Conservation (phyloP, 2,797 vertebrate genomes). For the Scomberomorus guttatus region DNA sequence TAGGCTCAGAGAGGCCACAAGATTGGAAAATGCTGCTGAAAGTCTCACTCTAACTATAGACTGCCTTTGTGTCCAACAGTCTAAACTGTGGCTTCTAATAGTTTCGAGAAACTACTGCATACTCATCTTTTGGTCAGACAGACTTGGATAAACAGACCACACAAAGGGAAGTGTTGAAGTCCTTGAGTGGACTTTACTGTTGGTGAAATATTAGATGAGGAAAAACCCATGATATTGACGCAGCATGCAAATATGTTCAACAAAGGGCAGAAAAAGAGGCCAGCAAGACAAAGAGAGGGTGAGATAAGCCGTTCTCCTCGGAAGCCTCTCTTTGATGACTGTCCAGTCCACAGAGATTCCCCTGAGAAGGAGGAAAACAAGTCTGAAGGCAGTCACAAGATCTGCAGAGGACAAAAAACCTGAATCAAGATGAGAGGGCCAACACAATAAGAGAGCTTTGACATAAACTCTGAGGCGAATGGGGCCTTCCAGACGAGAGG, state of each 20-base stretch:
- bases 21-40: constrained; percentile 53
- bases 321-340: constrained; percentile 67
- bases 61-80: constrained; percentile 51
- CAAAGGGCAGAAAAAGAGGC: constrained; percentile 45
- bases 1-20: constrained; percentile 47
- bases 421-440: constrained; percentile 77
- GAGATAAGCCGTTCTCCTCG: constrained; percentile 52
- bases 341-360: constrained; percentile 62
- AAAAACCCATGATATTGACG: constrained; percentile 30
- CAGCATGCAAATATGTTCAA: constrained; percentile 38
- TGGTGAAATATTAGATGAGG: constrained; percentile 24
- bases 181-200: constrained; percentile 16
- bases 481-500: constrained; percentile 85
- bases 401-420: constrained; percentile 61
- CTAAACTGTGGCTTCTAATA: constrained; percentile 49
- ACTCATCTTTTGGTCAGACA: constrained; percentile 28
- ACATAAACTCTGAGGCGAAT: constrained; percentile 80
- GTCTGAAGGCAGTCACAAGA: constrained; percentile 76
- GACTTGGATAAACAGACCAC: constrained; percentile 34
- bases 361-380: constrained; percentile 68
- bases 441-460: constrained; percentile 81
- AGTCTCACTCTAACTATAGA: constrained; percentile 43
- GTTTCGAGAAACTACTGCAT: constrained; percentile 40
- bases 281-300: constrained; percentile 45
- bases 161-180: constrained; percentile 26